Base-by-base conservation (phyloP, 2,888 invertebrate species). In the Beris morrisii region DNA sequence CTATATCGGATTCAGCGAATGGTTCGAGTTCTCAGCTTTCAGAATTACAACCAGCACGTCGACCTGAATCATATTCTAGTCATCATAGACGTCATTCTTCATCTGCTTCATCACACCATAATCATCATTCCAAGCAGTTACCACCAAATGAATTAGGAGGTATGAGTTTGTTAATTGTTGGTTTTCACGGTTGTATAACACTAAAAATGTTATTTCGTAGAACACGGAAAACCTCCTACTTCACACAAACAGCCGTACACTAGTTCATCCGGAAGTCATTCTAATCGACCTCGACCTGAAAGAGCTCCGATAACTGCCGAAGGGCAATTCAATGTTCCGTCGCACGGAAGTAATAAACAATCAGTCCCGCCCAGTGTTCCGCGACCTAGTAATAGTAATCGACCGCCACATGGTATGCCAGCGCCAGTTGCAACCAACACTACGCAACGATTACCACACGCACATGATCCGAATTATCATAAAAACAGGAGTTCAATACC, bases 11-110 rank as follows among this genome's bases (percentile, higher is more conserved):
- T 13, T 54, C 67, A 50, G 31, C 63, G 31, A 69, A 67, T 55
- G 67, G 65, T 56, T 64, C 68, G n/a, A 67, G 56, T 59, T 67
- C 71, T 48, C 70, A 69, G 69, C 30, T 67, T 54, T 32, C 68
- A 64, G 46, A 69, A 56, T 64, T 38, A 38, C 38, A 38, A 9
- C 38, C 69, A 61, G 53, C 71, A 67, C 74, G 78, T 65, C 74
- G 75, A 70, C 72, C 75, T 46, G 76, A 76, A 59, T 69, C 74
- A 15, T 74, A 75, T 70, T 74, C 77, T 73, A 75, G 74, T 74
- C 77, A 77, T 67, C 77, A 77, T 70, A 75, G 79, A 68, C 78
- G 78, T 67, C 78, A 76, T 72, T 63, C 70, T 15, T 66, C 69
- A 44, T 58, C 67, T 32, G 38, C 59, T 56, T 46, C 75, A 46